These are phyloP conservation scores for Sweltsa coloradensis DNA, from an alignment of 1,140 invertebrate species.

Conservation along the genomic window DNA sequence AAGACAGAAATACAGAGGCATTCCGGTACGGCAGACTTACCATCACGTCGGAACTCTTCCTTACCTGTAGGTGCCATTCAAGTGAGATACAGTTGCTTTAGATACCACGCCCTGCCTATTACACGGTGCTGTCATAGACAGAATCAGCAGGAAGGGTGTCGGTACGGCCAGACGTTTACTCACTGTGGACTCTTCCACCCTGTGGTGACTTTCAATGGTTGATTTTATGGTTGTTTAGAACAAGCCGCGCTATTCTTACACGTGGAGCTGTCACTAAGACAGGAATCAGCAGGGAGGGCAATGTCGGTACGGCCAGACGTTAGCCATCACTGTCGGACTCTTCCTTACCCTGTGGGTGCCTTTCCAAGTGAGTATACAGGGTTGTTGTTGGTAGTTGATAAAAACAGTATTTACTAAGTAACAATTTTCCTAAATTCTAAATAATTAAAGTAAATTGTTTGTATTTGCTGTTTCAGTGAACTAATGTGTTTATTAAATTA, in stretches of 20 bases:
- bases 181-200: slow-evolving; percentile 47
- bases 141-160: slow-evolving; percentile 32
- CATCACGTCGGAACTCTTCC: too few species aligned
- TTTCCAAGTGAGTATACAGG: slow-evolving; percentile 38
- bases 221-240: too few species aligned
- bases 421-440: neutral
- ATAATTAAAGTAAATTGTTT: neutral
- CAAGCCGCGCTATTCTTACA: too few species aligned
- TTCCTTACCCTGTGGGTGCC: slow-evolving; percentile 49
- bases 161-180: slow-evolving; percentile 47
- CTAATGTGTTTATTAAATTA: too few species aligned
- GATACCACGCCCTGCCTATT: too few species aligned
- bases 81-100: too few species aligned
- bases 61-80: too few species aligned
- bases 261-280: slow-evolving; percentile 44
- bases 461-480: too few species aligned
- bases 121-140: too few species aligned
- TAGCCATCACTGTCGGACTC: slow-evolving; percentile 47
- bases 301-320: slow-evolving; percentile 44
- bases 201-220: slow-evolving; percentile 54
- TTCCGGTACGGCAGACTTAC: too few species aligned
- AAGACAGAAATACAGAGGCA: too few species aligned
- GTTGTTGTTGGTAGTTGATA: too few species aligned
- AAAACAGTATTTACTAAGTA: slow-evolving; percentile 17
- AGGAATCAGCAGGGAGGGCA: slow-evolving; percentile 27